A percentile compares a stretch with the other conserved stretches of the same genome.
These are phyloP conservation scores for Chouioia cunea DNA, from an alignment of 2,888 invertebrate species.

Conservation along the genomic window DNA sequence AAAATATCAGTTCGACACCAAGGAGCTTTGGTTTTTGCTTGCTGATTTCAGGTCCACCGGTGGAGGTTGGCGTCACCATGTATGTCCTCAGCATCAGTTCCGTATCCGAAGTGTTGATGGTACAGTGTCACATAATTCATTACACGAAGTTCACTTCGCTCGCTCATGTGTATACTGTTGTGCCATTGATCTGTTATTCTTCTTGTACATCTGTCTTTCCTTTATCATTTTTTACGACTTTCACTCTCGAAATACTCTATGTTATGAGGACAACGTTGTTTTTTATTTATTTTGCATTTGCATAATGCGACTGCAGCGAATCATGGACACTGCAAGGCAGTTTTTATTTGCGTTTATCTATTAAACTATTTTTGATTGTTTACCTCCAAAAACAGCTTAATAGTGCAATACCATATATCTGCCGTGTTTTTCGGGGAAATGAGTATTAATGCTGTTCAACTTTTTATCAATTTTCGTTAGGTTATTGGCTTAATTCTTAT, in stretches of 20 bases:
- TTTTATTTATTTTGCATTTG: conserved; percentile 16
- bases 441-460: too few relatives aligned
- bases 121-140: conserved; percentile 70
- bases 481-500: too few relatives aligned
- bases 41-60: conserved; percentile 92
- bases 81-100: conserved; percentile 98
- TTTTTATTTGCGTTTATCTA: too few relatives aligned
- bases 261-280: conserved; percentile 18
- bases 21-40: conserved; percentile 54
- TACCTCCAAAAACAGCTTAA: too few relatives aligned
- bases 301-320: background rate
- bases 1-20: conserved; percentile 35
- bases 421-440: too few relatives aligned
- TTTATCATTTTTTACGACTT: conserved; percentile 15
- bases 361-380: too few relatives aligned
- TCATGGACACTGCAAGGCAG: too few relatives aligned
- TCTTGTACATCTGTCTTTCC: conserved; percentile 36
- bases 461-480: too few relatives aligned
- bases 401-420: too few relatives aligned
- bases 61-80: conserved; percentile 98
- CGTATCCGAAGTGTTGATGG: conserved; percentile 98
- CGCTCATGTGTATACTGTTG: conserved; percentile 50
- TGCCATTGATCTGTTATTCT: conserved; percentile 27
- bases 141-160: conserved; percentile 51
- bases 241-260: conserved; percentile 11